Evolutionary conservation across 1,140 invertebrate genomes (phyloP), one percentile per base, ranked within the genome.

Genomic region (Drosophila chauvacae): DNA sequence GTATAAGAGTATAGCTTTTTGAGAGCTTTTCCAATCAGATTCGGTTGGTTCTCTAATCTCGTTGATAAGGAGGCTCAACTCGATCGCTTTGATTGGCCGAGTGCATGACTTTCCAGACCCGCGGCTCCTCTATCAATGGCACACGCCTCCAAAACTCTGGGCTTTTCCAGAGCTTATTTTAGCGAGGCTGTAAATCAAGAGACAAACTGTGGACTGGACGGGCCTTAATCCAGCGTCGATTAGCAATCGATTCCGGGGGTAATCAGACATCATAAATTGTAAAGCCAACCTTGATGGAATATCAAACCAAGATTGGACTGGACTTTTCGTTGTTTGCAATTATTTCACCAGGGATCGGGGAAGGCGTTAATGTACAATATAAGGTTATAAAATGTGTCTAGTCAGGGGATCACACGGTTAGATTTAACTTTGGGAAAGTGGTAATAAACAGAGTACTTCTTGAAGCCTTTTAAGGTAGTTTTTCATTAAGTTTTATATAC

Each of bases 221-320:
- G 39, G 18, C n/a, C 30, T 1, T 55, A 70, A 70, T 68, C 62
- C 66, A 7, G 7, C 3, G 18, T 2, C 23, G 48, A 70, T 70
- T 66, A 70, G 7, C 45, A 23, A 41, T 37, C 10, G 37, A 51
- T 72, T 72, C 44, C 23, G 14, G 14, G 13, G 41, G 35, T 11
- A 48, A 41, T 71, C 66, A 72, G 55, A 50, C 66, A 13, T 45
- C 53, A 72, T 72, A 72, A 72, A 72, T 72, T 39, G 44, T 35
- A 35, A 41, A 37, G 7, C 23, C 42, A 47, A 63, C 42, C 58
- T 48, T 39, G 44, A 16, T 14, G 6, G 26, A 23, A 10, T 45
- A 14, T 10, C 48, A 30, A 70, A 39, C 61, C 30, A 44, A 23
- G 48, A 37, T 11, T 66, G 61, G n/a, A 53, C 30, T 69, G 65